A percentile compares a stretch with the other conserved stretches of the same genome.
Evolutionary conservation across 1,140 invertebrate species (phyloP).

Genomic region (Teleogryllus occipitalis): DNA sequence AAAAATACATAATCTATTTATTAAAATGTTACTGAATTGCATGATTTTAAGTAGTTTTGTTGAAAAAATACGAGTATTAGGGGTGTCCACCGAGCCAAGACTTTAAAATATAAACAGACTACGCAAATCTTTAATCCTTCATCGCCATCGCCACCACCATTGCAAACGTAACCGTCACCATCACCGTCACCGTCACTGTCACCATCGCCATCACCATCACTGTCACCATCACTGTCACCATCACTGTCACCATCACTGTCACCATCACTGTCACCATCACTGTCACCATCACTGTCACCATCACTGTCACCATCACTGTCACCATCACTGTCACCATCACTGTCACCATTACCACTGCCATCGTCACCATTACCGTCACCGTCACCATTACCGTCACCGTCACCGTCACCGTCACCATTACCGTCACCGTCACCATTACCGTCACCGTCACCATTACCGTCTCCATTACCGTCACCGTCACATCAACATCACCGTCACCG

Average conservation of each 20-base stretch:
- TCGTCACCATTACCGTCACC: not conserved
- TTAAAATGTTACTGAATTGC: too few species aligned
- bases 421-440: not conserved
- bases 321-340: slow-evolving; percentile 8
- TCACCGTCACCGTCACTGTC: slow-evolving; percentile 19
- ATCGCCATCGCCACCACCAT: slow-evolving; percentile 16
- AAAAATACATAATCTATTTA: too few species aligned
- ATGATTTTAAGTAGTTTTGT: too few species aligned
- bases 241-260: slow-evolving; percentile 13
- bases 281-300: slow-evolving; percentile 17
- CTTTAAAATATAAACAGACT: too few species aligned
- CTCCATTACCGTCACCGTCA: too few species aligned
- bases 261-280: slow-evolving; percentile 17
- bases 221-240: slow-evolving; percentile 17
- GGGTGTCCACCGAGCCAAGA: too few species aligned
- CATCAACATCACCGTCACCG: too few species aligned
- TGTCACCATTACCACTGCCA: not conserved
- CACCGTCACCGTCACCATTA: not conserved
- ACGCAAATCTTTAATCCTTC: not conserved
- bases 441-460: not conserved
- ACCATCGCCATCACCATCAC: slow-evolving; percentile 19
- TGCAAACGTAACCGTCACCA: slow-evolving; percentile 17
- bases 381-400: not conserved
- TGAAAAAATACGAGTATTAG: too few species aligned
- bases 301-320: slow-evolving; percentile 13